These are phyloP conservation scores for Amniataba percoides DNA, from an alignment of 2,797 vertebrate genomes.

Conservation along the genomic window DNA sequence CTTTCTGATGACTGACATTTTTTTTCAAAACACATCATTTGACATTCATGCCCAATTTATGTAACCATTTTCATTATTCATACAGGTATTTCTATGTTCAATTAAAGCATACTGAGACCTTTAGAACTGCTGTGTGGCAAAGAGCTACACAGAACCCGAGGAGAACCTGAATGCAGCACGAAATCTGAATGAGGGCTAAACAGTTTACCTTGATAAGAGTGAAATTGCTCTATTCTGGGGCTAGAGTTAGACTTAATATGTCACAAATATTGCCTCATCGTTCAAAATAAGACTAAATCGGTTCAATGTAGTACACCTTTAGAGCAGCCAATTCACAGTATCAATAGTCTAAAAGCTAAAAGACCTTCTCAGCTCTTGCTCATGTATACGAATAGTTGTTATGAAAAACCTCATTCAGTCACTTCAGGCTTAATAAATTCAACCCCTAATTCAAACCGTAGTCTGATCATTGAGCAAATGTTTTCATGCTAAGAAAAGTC, in stretches of 20 bases:
- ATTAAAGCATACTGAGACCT: conserved; percentile 16
- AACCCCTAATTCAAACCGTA: neutral
- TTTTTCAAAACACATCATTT: neutral
- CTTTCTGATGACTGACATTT: neutral
- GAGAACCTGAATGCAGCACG: neutral
- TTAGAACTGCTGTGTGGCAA: neutral
- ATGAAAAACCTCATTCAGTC: neutral
- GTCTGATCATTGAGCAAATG: neutral
- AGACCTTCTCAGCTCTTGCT: neutral
- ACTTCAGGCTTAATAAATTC: neutral
- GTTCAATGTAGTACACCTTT: neutral
- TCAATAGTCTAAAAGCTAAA: neutral
- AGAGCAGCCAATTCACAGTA: neutral
- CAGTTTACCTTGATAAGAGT: neutral
- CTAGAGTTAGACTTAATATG: neutral
- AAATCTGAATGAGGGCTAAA: conserved; percentile 1
- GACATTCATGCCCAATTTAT: neutral
- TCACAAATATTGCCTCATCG: neutral
- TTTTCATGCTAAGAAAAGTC: conserved; percentile 24
- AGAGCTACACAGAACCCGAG: conserved; percentile 1
- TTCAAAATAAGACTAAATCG: neutral
- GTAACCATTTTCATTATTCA: neutral
- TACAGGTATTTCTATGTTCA: neutral
- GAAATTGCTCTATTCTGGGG: neutral
- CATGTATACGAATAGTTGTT: neutral